These are phyloP conservation scores for Actinemys pallida DNA, from an alignment of 2,113 vertebrate genomes.

Conservation along the genomic window DNA sequence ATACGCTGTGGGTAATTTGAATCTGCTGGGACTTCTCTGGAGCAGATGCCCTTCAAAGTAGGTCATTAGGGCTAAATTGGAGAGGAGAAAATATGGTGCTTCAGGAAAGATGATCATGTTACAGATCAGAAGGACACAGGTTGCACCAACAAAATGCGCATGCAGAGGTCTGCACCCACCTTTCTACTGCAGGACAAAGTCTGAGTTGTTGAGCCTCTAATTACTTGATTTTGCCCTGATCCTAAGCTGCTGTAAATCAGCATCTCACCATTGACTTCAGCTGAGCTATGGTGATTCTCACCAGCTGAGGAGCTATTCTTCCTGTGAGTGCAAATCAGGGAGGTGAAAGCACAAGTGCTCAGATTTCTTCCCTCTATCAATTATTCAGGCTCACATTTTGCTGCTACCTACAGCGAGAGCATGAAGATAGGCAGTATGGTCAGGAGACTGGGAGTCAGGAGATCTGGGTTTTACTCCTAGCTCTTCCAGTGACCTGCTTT, in stretches of 20 bases:
- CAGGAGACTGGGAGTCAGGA: not conserved
- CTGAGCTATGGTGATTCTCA: not conserved
- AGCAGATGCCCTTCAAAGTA: not conserved
- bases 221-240: not conserved
- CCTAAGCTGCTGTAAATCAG: not conserved
- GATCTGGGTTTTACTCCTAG: not conserved
- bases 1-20: not conserved
- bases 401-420: not conserved
- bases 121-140: not conserved
- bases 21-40: slow-evolving; percentile 21
- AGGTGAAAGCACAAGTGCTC: not conserved
- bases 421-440: not conserved
- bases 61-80: slow-evolving; percentile 18
- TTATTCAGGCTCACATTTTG: not conserved
- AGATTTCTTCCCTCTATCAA: not conserved
- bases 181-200: not conserved
- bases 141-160: not conserved
- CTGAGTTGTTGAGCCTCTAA: not conserved
- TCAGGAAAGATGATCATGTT: not conserved
- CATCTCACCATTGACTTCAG: not conserved
- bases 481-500: not conserved
- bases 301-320: not conserved
- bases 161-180: not conserved
- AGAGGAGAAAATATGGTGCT: not conserved
- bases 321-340: not conserved